phyloP scores from a whole-genome alignment of 1,140 invertebrate species.

The Eriocheir sinensis region DNA sequence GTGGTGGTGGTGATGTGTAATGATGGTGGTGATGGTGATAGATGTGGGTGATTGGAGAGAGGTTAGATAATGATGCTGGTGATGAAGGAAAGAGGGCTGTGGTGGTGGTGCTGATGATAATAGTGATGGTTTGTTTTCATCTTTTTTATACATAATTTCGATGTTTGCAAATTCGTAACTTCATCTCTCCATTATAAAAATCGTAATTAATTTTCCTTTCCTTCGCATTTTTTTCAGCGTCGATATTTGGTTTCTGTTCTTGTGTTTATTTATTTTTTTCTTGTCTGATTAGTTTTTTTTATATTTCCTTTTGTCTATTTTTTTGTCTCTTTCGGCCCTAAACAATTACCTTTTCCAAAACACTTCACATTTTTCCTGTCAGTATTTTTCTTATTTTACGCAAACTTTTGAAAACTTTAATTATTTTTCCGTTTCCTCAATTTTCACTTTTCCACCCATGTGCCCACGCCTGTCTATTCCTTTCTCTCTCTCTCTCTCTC shows the following conservation, averaged over 20 bases:
- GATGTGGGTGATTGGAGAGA: no score
- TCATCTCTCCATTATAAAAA: no score
- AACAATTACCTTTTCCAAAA: no score
- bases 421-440: slow-evolving; percentile 16
- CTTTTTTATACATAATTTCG: no score
- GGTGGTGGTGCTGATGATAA: neutral
- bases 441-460: slow-evolving; percentile 15
- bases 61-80: neutral
- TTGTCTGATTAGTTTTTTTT: neutral
- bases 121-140: neutral
- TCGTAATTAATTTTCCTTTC: no score
- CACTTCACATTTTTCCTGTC: neutral
- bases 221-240: neutral
- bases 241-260: neutral
- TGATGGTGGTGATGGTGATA: neutral
- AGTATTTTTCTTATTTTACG: neutral
- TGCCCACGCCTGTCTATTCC: neutral
- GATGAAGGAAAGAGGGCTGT: neutral
- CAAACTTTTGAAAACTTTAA: neutral
- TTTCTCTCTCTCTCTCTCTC: neutral
- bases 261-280: neutral
- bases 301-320: neutral
- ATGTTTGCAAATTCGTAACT: no score
- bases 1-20: neutral
- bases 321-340: no score